These are phyloP conservation scores for Smittia aterrima DNA, from an alignment of 2,888 invertebrate genomes.

Conservation along the genomic window DNA sequence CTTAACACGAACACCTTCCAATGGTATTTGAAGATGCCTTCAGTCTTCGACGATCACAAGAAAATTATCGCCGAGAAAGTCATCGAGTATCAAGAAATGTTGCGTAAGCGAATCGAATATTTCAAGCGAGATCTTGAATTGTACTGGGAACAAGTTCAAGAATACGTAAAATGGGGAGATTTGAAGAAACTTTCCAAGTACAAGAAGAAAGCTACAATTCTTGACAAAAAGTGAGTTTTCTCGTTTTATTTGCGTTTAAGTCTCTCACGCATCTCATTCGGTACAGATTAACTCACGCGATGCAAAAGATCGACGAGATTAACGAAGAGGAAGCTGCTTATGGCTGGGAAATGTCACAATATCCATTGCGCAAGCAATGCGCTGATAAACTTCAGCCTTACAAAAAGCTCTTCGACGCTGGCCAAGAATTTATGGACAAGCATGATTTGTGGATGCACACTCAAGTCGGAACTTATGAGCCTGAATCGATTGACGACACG, in stretches of 20 bases:
- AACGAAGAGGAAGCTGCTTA: slow-evolving; percentile 89
- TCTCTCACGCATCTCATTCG: no score
- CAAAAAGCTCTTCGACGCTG: slow-evolving; percentile 85
- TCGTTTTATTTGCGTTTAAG: slow-evolving; percentile 1
- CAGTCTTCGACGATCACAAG: slow-evolving; percentile 79
- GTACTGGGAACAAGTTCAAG: slow-evolving; percentile 77
- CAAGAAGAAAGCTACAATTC: slow-evolving; percentile 71
- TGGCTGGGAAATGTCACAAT: slow-evolving; percentile 83
- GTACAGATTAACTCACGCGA: slow-evolving; percentile 66
- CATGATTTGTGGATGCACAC: slow-evolving; percentile 82
- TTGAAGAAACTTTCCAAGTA: slow-evolving; percentile 80
- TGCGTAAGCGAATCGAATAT: slow-evolving; percentile 74
- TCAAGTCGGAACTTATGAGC: slow-evolving; percentile 79
- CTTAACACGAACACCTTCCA: slow-evolving; percentile 84
- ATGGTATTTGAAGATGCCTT: slow-evolving; percentile 81
- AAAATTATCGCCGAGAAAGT: slow-evolving; percentile 77
- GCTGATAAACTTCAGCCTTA: slow-evolving; percentile 81
- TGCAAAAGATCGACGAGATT: slow-evolving; percentile 79
- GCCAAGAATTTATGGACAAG: slow-evolving; percentile 79
- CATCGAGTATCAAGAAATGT: slow-evolving; percentile 78
- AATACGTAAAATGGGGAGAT: slow-evolving; percentile 85
- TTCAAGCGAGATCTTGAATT: slow-evolving; percentile 79
- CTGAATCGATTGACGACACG: slow-evolving; percentile 76
- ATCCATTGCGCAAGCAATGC: slow-evolving; percentile 76
- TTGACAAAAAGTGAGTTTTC: slow-evolving; percentile 64